phyloP scores from a whole-genome alignment of 2,797 vertebrate genomes.

The Selene dorsalis region DNA sequence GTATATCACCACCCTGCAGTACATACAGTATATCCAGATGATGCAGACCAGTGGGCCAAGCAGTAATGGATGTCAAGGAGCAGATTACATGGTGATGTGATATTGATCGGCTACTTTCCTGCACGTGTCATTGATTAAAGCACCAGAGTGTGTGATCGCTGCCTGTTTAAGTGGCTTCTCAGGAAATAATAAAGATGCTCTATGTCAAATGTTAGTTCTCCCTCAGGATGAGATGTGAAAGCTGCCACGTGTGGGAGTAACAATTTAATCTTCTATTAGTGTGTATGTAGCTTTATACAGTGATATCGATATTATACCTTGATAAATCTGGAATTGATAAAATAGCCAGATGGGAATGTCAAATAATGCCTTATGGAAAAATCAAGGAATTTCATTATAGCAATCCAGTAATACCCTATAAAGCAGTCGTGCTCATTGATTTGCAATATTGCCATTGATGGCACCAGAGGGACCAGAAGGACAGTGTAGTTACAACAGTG shows the following conservation, averaged over 20 bases:
- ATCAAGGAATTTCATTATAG: background rate
- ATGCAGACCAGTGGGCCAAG: conserved; percentile 46
- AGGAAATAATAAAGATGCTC: conserved; percentile 53
- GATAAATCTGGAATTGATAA: background rate
- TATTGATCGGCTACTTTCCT: conserved; percentile 65
- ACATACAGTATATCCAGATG: conserved; percentile 46
- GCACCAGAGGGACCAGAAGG: background rate
- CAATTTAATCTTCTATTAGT: background rate
- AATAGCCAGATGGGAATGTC: background rate
- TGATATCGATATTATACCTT: background rate
- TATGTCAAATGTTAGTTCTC: conserved; percentile 40
- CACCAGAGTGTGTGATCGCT: conserved; percentile 57
- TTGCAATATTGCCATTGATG: background rate
- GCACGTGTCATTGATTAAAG: conserved; percentile 62
- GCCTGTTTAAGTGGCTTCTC: conserved; percentile 53
- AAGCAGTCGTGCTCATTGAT: background rate
- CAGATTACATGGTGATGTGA: conserved; percentile 64
- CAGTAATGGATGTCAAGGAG: conserved; percentile 63
- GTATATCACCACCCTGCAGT: conserved; percentile 44
- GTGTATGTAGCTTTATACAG: background rate
- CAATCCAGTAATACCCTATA: background rate
- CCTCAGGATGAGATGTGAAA: conserved; percentile 18
- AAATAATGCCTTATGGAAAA: conserved; percentile 4
- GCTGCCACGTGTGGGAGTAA: background rate
- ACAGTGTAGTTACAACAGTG: background rate